These are phyloP conservation scores for Nesidiocoris tenuis DNA, from an alignment of 2,888 invertebrate species.

Conservation along the genomic window DNA sequence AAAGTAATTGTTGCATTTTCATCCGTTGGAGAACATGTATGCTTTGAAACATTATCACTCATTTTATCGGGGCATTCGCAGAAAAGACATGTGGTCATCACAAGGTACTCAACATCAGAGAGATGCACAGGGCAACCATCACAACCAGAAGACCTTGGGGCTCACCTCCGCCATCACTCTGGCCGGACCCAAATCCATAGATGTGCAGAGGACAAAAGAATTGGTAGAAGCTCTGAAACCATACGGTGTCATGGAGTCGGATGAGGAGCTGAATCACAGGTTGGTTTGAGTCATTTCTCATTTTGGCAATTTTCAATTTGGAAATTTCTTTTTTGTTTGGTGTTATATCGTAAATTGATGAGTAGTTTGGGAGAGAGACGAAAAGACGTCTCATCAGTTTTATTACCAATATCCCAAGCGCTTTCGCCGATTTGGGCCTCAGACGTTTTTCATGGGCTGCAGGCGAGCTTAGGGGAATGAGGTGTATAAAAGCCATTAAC, in stretches of 20 bases:
- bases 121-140: slow-evolving; percentile 25
- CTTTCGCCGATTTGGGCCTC: too few species aligned
- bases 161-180: slow-evolving; percentile 94
- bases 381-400: too few species aligned
- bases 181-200: slow-evolving; percentile 77
- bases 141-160: slow-evolving; percentile 66
- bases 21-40: too few species aligned
- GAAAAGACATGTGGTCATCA: slow-evolving; percentile 47
- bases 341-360: too few species aligned
- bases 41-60: too few species aligned
- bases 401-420: too few species aligned
- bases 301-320: too few species aligned
- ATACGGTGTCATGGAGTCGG: slow-evolving; percentile 86
- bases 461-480: too few species aligned
- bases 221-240: slow-evolving; percentile 76
- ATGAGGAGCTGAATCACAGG: slow-evolving; percentile 85
- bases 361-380: too few species aligned
- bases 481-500: too few species aligned
- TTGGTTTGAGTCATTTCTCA: slow-evolving; percentile 50
- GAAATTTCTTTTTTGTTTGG: not conserved
- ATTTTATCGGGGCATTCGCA: not conserved
- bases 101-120: slow-evolving; percentile 46
- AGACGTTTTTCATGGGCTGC: too few species aligned
- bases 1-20: slow-evolving; percentile 31
- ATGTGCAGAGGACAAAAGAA: slow-evolving; percentile 72